Base-by-base conservation (phyloP, 2,113 vertebrate species). In the Rostratula benghalensis region DNA sequence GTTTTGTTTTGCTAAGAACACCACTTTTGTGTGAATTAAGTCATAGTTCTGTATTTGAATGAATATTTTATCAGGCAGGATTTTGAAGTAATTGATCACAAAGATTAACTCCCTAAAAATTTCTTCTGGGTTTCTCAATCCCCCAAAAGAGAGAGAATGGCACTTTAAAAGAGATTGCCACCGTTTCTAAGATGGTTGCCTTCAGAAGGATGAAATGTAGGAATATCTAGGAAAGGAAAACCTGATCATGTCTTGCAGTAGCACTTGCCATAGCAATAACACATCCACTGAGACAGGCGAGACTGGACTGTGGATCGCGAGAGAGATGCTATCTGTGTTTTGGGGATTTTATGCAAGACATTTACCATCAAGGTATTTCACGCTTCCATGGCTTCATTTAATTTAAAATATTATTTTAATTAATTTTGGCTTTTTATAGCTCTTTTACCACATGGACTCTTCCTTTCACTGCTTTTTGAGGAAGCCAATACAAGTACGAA, bases 261-360 rank as follows among this genome's bases (percentile, higher is more conserved):
- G 61, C 4, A 1, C 5, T 73, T 85, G 11, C 57, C 5, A 1
- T 27, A 30, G 25, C 1, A 3, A 9, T 71, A 69, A 65, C 30
- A 71, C 39, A 64, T 93, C 39, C 39, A 14, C 33, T n/a, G 57
- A 82, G 24, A 50, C 23, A 37, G 50, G 9, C 50, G 63, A 41
- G 63, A 81, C 0, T 13, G 51, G n/a, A 39, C n/a, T 0, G 0
- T 37, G 23, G 23, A 14, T 33, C 51, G 22, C 45, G 37, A 50
- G 43, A 54, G 51, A 70, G 50, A 17, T 74, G 16, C 43, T 68
- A 28, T 8, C 37, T 65, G 6, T 51, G 53, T 63, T 80, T 35
- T n/a, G 76, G 43, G 39, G 37, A 33, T 63, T 63, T 81, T 70
- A 39, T 70, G 39, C 23, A 78, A 67, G 56, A 78, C 6, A 2